Evolutionary conservation across 2,888 invertebrate species (phyloP).

Genomic region (Carterocephalus palaemon): DNA sequence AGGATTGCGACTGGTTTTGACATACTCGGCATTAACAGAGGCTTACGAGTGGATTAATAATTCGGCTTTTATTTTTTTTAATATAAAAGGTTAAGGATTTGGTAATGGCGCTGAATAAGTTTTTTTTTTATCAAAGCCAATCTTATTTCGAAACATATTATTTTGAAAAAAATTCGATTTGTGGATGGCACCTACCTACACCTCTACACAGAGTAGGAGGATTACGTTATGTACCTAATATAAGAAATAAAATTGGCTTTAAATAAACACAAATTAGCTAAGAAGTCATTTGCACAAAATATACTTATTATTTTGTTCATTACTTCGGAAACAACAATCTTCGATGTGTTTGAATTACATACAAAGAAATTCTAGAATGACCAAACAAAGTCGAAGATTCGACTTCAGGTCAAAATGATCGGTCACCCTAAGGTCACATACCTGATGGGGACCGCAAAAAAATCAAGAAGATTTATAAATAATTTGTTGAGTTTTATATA

Average conservation of each 20-base stretch:
- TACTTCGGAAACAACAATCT: conserved; percentile 11
- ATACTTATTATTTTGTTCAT: no score
- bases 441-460: conserved; percentile 14
- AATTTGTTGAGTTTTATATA: conserved; percentile 62
- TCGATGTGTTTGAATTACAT: conserved; percentile 7
- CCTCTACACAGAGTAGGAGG: no score
- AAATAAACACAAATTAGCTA: conserved; percentile 11
- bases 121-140: conserved; percentile 34
- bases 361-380: conserved; percentile 11
- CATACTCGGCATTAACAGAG: conserved; percentile 68
- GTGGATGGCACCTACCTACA: no score
- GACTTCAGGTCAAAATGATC: conserved; percentile 11
- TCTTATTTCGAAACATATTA: no score
- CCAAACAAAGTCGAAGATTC: conserved; percentile 16
- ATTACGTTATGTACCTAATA: no score
- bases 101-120: conserved; percentile 75
- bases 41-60: conserved; percentile 70
- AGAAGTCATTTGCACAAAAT: conserved; percentile 20
- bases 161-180: no score
- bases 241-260: conserved; percentile 20
- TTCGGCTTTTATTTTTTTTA: conserved; percentile 70
- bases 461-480: conserved; percentile 30
- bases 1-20: conserved; percentile 59
- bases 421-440: conserved; percentile 22
- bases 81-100: conserved; percentile 73